Evolutionary conservation across 2,888 invertebrate species (phyloP).

Genomic region (Ceraclea dissimilis): DNA sequence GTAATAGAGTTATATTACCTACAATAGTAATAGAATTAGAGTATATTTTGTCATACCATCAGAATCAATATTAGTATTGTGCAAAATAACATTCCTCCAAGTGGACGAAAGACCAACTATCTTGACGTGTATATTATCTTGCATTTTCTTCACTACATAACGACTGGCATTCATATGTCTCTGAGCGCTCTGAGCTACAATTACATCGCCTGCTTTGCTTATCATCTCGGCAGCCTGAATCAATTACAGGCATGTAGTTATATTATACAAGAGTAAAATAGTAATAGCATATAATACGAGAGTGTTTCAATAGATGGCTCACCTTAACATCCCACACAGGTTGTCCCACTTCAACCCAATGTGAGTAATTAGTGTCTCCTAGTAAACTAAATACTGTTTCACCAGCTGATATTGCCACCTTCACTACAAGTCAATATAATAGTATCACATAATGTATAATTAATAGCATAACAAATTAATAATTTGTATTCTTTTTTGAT

Average conservation of each 20-base stretch:
- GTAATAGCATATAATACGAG: no score
- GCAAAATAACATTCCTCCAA: constrained; percentile 36
- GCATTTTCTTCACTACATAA: constrained; percentile 48
- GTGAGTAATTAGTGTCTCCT: constrained; percentile 42
- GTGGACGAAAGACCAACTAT: constrained; percentile 38
- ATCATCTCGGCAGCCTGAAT: constrained; percentile 42
- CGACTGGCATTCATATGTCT: constrained; percentile 53
- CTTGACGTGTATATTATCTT: constrained; percentile 48
- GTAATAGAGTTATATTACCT: background rate
- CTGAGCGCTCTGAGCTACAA: constrained; percentile 53
- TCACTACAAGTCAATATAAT: no score
- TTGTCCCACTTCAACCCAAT: constrained; percentile 54
- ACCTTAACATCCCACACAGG: constrained; percentile 54
- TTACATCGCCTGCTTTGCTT: constrained; percentile 52
- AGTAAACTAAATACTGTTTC: constrained; percentile 51
- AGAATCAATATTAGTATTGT: no score
- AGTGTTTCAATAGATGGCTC: no score
- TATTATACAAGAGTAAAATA: no score
- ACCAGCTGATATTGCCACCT: constrained; percentile 57
- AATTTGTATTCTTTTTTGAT: no score
- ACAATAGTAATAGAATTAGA: background rate
- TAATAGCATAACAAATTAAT: no score
- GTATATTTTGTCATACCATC: no score
- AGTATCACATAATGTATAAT: no score
- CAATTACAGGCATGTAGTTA: no score